A percentile compares a stretch with the other conserved stretches of the same genome.
phyloP scores from a whole-genome alignment of 23 tunicate species.

The Halocynthia roretzi region DNA sequence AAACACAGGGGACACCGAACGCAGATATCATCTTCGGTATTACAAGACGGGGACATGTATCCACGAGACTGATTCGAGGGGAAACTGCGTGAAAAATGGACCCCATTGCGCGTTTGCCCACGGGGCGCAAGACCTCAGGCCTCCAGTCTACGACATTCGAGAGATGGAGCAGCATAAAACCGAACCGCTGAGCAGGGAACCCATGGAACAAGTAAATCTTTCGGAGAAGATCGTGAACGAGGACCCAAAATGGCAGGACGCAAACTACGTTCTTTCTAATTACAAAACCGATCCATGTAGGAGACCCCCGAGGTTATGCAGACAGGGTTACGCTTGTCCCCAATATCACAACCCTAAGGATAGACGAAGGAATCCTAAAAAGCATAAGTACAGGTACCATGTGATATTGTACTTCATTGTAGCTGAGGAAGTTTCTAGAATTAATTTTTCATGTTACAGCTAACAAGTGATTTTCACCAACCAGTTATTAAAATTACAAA shows the following conservation, averaged over 20 bases:
- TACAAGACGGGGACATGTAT: constrained; percentile 99
- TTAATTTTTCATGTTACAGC: too few species aligned
- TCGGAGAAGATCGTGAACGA: constrained; percentile 88
- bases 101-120: constrained; percentile 99
- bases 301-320: constrained; percentile 86
- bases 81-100: constrained; percentile 99
- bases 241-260: constrained; percentile 98
- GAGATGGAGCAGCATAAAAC: constrained; percentile 46
- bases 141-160: constrained; percentile 85
- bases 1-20: constrained; percentile 99
- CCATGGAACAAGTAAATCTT: constrained; percentile 42
- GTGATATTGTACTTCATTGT: too few species aligned
- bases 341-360: constrained; percentile 97
- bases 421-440: too few species aligned
- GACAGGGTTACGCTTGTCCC: constrained; percentile 97
- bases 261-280: constrained; percentile 84
- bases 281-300: constrained; percentile 97
- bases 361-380: constrained; percentile 98
- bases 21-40: constrained; percentile 96
- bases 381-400: constrained; percentile 81
- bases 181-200: constrained; percentile 26
- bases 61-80: constrained; percentile 97
- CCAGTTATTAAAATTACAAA: background rate
- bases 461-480: too few species aligned
- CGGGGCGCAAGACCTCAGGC: constrained; percentile 86